These are phyloP conservation scores for Lycia hirtaria DNA, from an alignment of 2,888 invertebrate genomes.

Conservation along the genomic window DNA sequence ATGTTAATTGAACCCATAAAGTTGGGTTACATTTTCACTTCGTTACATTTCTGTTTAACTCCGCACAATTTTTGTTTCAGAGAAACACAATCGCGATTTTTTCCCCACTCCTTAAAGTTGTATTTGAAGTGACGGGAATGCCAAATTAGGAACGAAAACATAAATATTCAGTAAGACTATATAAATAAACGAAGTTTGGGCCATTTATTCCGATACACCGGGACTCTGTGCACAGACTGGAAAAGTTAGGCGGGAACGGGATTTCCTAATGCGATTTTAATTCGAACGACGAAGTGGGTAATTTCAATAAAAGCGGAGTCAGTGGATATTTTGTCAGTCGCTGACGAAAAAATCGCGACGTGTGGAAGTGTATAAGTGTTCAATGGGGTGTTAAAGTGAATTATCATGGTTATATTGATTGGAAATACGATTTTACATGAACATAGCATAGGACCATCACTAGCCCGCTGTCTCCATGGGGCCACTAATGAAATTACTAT, in stretches of 20 bases:
- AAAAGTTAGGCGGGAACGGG: constrained; percentile 81
- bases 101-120: constrained; percentile 53
- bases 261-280: constrained; percentile 85
- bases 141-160: constrained; percentile 73
- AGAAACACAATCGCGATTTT: constrained; percentile 49
- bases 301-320: constrained; percentile 79
- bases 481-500: no score
- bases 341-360: constrained; percentile 50
- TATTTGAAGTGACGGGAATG: constrained; percentile 72
- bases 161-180: constrained; percentile 82
- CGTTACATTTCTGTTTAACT: neutral
- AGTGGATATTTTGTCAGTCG: constrained; percentile 62
- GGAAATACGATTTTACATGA: neutral
- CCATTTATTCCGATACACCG: constrained; percentile 84
- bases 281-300: constrained; percentile 79
- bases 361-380: constrained; percentile 47
- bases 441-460: no score
- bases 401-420: constrained; percentile 35
- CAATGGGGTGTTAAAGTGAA: constrained; percentile 44
- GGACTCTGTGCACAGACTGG: constrained; percentile 77
- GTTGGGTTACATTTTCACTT: no score
- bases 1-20: constrained; percentile 23
- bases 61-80: constrained; percentile 44
- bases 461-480: no score
- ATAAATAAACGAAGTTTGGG: constrained; percentile 83